Percentiles rank a stretch among this genome's conserved stretches.
Evolutionary conservation across 2,797 vertebrate species (phyloP).

Genomic region (Rhabdophis nuchalis): DNA sequence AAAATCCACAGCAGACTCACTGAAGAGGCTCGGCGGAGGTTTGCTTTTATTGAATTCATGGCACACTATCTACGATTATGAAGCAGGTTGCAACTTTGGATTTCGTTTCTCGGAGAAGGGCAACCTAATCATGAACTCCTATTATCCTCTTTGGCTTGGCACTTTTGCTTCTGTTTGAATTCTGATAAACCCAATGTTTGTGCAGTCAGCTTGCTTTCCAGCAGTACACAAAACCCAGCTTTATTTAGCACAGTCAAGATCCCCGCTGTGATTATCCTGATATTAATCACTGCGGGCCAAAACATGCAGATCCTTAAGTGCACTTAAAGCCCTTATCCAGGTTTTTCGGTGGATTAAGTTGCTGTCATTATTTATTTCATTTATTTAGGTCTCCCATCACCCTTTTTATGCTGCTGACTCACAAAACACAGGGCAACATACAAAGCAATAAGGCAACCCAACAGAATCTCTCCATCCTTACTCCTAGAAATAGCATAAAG

Average conservation of each 20-base stretch:
- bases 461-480: not conserved
- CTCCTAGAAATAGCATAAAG: not conserved
- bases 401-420: not conserved
- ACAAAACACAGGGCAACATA: not conserved
- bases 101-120: conserved; percentile 41
- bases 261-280: conserved; percentile 14
- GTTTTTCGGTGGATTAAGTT: not conserved
- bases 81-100: conserved; percentile 34
- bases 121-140: conserved; percentile 43
- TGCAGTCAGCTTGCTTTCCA: conserved; percentile 46
- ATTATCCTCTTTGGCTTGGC: conserved; percentile 60
- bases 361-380: not conserved
- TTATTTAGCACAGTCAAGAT: conserved; percentile 39
- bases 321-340: not conserved
- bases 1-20: conserved; percentile 15
- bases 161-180: conserved; percentile 41
- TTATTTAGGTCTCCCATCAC: not conserved
- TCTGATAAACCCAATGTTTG: conserved; percentile 62
- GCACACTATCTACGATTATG: conserved; percentile 43
- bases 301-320: not conserved
- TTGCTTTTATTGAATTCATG: conserved; percentile 29
- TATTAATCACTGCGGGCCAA: not conserved
- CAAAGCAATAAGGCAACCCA: not conserved
- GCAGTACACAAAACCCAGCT: conserved; percentile 4
- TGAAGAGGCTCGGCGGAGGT: not conserved